These are phyloP conservation scores for Oncopodura yosiiana DNA, from an alignment of 1,140 invertebrate species.

Conservation along the genomic window DNA sequence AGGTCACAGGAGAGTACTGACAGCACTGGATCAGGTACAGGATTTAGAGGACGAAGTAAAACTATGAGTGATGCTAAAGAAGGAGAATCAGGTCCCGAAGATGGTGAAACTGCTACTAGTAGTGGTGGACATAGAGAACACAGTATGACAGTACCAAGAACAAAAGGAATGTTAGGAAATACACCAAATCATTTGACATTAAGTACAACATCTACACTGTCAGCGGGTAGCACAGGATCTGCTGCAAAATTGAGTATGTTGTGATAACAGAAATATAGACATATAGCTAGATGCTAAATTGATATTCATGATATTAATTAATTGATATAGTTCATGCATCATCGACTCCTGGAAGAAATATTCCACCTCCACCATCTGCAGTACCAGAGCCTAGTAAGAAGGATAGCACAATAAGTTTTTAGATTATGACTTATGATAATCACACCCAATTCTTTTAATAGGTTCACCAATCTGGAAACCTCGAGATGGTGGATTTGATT, in stretches of 20 bases:
- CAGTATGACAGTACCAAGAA: slow-evolving; percentile 38
- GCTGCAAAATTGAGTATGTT: slow-evolving; percentile 84
- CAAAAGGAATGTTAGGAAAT: slow-evolving; percentile 55
- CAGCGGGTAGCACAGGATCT: slow-evolving; percentile 84
- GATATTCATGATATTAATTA: too few relatives aligned
- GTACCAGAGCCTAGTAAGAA: slow-evolving; percentile 75
- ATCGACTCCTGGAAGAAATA: slow-evolving; percentile 78
- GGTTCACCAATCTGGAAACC: slow-evolving; percentile 86
- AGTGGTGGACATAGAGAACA: slow-evolving; percentile 36
- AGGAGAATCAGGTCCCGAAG: slow-evolving; percentile 29
- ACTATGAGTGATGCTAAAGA: slow-evolving; percentile 67
- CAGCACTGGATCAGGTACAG: slow-evolving; percentile 42
- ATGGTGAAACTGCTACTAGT: slow-evolving; percentile 35
- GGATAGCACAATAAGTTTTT: not conserved
- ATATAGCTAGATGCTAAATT: too few relatives aligned
- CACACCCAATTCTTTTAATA: slow-evolving; percentile 35
- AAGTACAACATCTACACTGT: slow-evolving; percentile 80
- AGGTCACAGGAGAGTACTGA: slow-evolving; percentile 34
- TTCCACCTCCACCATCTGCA: slow-evolving; percentile 60
- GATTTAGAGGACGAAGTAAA: slow-evolving; percentile 74
- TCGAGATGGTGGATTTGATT: slow-evolving; percentile 47
- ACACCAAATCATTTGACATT: slow-evolving; percentile 86
- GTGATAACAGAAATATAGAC: too few relatives aligned
- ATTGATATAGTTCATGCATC: slow-evolving; percentile 90
- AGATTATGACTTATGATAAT: not conserved